Evolutionary conservation across 2,888 invertebrate genomes (phyloP).

Genomic region (Chymomyza procnemis): DNA sequence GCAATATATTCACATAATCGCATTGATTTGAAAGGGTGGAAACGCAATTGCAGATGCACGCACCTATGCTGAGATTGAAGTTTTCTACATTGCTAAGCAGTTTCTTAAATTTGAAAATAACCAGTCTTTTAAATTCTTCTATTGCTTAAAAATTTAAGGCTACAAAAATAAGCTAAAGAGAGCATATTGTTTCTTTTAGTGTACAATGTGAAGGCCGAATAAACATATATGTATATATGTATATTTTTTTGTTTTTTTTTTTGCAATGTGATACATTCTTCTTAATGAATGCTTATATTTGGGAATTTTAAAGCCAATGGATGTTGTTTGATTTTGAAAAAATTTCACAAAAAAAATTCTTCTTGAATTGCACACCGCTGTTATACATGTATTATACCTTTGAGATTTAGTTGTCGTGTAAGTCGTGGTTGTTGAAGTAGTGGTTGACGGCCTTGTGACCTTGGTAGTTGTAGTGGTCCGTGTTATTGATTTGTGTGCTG

Average conservation of each 20-base stretch:
- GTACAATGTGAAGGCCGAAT: constrained; percentile 21
- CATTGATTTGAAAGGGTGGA: constrained; percentile 1
- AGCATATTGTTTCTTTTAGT: background rate
- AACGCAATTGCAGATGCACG: background rate
- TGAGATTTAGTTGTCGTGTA: constrained; percentile 37
- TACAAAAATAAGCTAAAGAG: background rate
- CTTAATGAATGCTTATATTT: constrained; percentile 9
- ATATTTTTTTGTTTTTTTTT: constrained; percentile 5
- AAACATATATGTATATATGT: too few relatives aligned
- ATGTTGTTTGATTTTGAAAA: too few relatives aligned
- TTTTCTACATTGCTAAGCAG: background rate
- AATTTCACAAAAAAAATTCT: background rate
- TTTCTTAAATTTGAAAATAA: background rate
- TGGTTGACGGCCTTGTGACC: constrained; percentile 41
- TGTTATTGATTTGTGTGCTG: constrained; percentile 74
- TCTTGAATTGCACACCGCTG: background rate
- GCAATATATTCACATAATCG: constrained; percentile 21
- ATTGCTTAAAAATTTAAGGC: background rate
- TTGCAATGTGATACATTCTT: constrained; percentile 9
- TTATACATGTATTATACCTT: background rate
- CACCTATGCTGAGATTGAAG: background rate
- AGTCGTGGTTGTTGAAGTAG: constrained; percentile 31
- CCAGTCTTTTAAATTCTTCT: background rate
- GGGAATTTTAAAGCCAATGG: constrained; percentile 21
- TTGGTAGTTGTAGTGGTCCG: constrained; percentile 75